Percentiles rank a stretch among this genome's conserved stretches.
Conservation (phyloP, 2,113 vertebrate species). For the Sphaerodactylus townsendi region DNA sequence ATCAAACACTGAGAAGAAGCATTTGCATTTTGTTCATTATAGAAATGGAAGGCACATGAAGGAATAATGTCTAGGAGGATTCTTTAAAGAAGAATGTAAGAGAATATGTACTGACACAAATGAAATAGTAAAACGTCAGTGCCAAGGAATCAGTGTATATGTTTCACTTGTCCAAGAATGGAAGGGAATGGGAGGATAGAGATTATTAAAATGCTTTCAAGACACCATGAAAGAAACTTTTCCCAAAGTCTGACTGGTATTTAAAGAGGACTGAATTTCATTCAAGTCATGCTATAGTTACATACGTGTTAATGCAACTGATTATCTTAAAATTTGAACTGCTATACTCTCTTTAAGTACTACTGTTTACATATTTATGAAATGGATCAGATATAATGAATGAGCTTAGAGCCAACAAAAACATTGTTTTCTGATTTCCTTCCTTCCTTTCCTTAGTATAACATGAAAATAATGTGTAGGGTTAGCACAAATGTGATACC, state of each 20-base stretch:
- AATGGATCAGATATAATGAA: neutral
- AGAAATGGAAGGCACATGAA: slow-evolving; percentile 36
- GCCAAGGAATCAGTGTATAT: slow-evolving; percentile 48
- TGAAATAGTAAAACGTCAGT: slow-evolving; percentile 62
- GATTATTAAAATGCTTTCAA: slow-evolving; percentile 3
- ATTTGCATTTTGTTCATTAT: slow-evolving; percentile 48
- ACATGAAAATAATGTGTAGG: no score
- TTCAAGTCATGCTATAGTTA: neutral
- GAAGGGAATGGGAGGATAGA: slow-evolving; percentile 5
- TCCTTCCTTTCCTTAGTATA: neutral
- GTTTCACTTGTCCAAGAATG: slow-evolving; percentile 30
- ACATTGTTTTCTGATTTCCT: neutral
- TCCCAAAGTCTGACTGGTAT: neutral
- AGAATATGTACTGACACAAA: slow-evolving; percentile 57
- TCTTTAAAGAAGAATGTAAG: slow-evolving; percentile 10
- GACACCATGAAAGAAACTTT: neutral
- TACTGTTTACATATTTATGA: neutral
- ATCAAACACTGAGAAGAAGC: neutral
- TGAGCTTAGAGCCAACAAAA: neutral
- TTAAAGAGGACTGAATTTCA: neutral
- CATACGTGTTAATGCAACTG: neutral
- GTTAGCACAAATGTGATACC: no score
- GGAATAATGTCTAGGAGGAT: slow-evolving; percentile 40
- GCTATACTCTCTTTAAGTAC: neutral
- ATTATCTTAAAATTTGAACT: neutral